Conservation (phyloP, 2,113 vertebrate genomes). For the Nansenia antarctica region DNA sequence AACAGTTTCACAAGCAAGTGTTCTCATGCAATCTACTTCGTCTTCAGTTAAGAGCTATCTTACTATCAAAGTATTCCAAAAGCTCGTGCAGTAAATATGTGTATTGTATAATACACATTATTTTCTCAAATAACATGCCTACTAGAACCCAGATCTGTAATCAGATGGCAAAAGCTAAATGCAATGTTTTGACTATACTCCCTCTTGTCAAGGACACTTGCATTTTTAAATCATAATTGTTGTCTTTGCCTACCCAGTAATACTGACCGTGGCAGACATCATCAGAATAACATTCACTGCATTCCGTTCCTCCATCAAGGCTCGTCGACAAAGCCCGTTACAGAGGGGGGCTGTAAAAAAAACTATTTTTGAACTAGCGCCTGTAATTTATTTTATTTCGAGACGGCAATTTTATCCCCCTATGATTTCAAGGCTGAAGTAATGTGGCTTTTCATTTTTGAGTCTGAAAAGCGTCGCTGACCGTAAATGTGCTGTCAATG, state of each 20-base stretch:
- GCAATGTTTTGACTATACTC: neutral
- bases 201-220: neutral
- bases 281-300: slow-evolving; percentile 21
- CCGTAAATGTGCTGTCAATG: slow-evolving; percentile 54
- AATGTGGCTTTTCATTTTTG: slow-evolving; percentile 55
- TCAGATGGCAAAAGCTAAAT: neutral
- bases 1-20: too few species aligned
- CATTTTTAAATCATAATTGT: neutral
- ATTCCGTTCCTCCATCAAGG: slow-evolving; percentile 41
- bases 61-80: too few species aligned
- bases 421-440: slow-evolving; percentile 62
- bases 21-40: too few species aligned
- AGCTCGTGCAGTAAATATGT: too few species aligned
- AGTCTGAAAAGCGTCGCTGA: slow-evolving; percentile 34
- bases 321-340: slow-evolving; percentile 16
- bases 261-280: slow-evolving; percentile 37
- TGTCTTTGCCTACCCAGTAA: neutral
- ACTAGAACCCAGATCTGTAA: neutral
- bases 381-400: slow-evolving; percentile 71
- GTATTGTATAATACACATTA: too few species aligned
- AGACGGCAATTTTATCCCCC: slow-evolving; percentile 53
- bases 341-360: slow-evolving; percentile 37
- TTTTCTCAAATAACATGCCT: neutral
- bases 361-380: slow-evolving; percentile 62
- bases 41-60: too few species aligned